Conservation (phyloP, 1,140 invertebrate species). For the Himalopsyche phryganea region DNA sequence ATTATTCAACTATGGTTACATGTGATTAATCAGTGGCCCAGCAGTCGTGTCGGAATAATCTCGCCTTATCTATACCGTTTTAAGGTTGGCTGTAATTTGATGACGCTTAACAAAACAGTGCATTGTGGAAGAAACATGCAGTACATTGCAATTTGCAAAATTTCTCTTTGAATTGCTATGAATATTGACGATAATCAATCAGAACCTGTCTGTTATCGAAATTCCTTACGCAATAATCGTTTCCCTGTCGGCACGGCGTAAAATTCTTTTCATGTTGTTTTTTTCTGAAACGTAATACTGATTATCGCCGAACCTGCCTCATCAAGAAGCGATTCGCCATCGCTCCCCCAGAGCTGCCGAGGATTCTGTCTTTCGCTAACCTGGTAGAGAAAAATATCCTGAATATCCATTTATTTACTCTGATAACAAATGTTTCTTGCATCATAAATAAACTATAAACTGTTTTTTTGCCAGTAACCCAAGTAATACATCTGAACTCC, state of each 20-base stretch:
- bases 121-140: constrained; percentile 12
- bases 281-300: no score
- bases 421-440: no score
- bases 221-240: no score
- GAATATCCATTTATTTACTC: no score
- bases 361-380: constrained; percentile 2
- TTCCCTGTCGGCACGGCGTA: no score
- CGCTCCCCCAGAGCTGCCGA: constrained; percentile 8
- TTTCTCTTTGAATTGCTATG: not conserved
- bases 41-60: not conserved
- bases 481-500: no score
- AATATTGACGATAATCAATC: no score
- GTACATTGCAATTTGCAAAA: not conserved
- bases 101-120: constrained; percentile 26
- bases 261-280: no score
- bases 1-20: constrained; percentile 3
- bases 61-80: constrained; percentile 5
- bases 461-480: no score
- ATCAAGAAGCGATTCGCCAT: constrained; percentile 15
- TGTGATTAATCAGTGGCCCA: not conserved
- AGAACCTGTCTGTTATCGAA: no score
- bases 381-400: no score
- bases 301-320: not conserved
- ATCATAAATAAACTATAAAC: no score
- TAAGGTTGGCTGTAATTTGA: constrained; percentile 25